Conservation (phyloP, 2,797 vertebrate species). For the Melanotaenia nigrans region DNA sequence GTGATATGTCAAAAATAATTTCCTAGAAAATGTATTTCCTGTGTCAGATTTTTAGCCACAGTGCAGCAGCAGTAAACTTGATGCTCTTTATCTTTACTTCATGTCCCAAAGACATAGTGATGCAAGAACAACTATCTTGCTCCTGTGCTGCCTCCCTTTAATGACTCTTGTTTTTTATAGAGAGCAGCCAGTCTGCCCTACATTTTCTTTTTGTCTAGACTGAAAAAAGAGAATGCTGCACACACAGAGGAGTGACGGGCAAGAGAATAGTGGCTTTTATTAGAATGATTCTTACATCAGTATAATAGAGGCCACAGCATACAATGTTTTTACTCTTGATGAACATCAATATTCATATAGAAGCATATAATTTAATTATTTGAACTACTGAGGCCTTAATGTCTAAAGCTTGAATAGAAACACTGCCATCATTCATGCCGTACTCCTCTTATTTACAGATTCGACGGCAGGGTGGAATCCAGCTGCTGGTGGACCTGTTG, state of each 20-base stretch:
- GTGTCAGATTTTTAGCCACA: constrained; percentile 7
- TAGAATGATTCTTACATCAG: constrained; percentile 29
- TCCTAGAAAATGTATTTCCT: not conserved
- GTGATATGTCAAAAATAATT: not conserved
- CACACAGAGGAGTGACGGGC: constrained; percentile 10
- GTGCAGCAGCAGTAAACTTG: constrained; percentile 1
- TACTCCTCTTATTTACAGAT: constrained; percentile 81
- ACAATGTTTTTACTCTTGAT: constrained; percentile 6
- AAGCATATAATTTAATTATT: not conserved
- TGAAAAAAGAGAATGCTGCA: constrained; percentile 12
- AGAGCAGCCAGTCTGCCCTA: constrained; percentile 47
- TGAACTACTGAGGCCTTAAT: not conserved
- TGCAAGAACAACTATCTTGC: constrained; percentile 3
- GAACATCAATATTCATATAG: not conserved
- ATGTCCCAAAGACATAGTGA: not conserved
- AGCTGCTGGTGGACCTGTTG: constrained; percentile 95
- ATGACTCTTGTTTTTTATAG: constrained; percentile 32
- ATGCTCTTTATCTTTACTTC: not conserved
- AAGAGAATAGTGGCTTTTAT: constrained; percentile 24
- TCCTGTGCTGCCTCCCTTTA: constrained; percentile 20
- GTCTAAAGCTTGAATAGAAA: not conserved
- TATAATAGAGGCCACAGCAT: not conserved
- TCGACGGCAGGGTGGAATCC: constrained; percentile 95
- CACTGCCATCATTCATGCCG: not conserved
- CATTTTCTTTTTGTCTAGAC: constrained; percentile 56